Percentiles rank a stretch among this genome's conserved stretches.
These are phyloP conservation scores for Xenentodon cancila DNA, from an alignment of 2,797 vertebrate species.

Conservation along the genomic window DNA sequence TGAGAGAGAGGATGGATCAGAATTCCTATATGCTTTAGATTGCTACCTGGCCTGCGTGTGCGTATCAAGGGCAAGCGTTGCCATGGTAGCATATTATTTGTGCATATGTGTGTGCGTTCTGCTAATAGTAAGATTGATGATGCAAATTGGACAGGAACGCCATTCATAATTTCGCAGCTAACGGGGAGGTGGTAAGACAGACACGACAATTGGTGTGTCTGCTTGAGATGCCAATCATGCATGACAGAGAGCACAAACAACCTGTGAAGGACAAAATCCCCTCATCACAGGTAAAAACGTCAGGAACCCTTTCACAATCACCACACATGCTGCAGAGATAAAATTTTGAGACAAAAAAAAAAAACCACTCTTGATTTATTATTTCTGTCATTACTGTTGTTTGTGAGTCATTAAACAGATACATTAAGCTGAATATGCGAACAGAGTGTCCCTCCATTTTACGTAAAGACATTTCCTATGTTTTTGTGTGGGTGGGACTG, in stretches of 20 bases:
- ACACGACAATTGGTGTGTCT: conserved; percentile 26
- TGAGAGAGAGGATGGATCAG: conserved; percentile 60
- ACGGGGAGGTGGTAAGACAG: conserved; percentile 48
- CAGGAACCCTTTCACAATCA: conserved; percentile 38
- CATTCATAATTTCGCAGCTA: conserved; percentile 45
- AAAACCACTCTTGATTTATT: conserved; percentile 52
- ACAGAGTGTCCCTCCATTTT: conserved; percentile 29
- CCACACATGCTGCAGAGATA: conserved; percentile 16
- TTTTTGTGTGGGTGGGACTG: conserved; percentile 26
- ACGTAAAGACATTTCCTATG: conserved; percentile 20
- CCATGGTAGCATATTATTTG: conserved; percentile 63
- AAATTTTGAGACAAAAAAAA: conserved; percentile 53
- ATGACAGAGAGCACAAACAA: conserved; percentile 15
- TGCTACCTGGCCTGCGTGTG: conserved; percentile 24
- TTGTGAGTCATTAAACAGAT: conserved; percentile 63
- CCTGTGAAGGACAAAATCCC: conserved; percentile 47
- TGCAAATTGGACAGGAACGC: conserved; percentile 49
- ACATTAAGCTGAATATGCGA: conserved; percentile 62
- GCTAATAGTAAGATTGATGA: conserved; percentile 67
- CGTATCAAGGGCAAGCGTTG: conserved; percentile 47
- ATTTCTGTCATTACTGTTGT: conserved; percentile 54
- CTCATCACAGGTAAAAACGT: conserved; percentile 36
- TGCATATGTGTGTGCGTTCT: conserved; percentile 19
- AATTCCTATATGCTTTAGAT: conserved; percentile 62
- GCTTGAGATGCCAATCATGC: conserved; percentile 39